Evolutionary conservation across 2,797 vertebrate species (phyloP), one percentile per base, ranked within the genome.

Genomic region (Acrocephalus scirpaceus): DNA sequence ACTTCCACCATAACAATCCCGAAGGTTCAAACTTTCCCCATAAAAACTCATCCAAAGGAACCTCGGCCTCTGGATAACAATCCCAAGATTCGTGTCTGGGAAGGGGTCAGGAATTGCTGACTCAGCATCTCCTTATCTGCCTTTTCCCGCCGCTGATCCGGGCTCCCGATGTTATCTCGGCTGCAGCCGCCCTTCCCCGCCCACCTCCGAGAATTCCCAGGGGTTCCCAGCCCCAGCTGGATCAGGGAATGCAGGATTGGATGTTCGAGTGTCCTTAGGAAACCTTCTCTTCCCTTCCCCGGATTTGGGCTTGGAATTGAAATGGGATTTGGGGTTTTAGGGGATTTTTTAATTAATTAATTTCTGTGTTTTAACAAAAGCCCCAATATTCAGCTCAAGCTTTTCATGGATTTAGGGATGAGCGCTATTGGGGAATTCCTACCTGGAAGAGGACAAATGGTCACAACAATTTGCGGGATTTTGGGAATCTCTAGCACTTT

Each of bases 101-200:
- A 47, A 50, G 62, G 73, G 44, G 40, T 13, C 42, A 10, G 83
- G 45, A 92, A 30, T 16, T 78, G 94, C 96, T 88, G 92, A 19
- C 82, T 95, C 96, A 95, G 96, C 93, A 18, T 11, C n/a, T 80
- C 61, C 21, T 90, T 88, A 90, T 91, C 94, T 72, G 50, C 0
- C 48, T 86, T 94, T 72, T 86, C 95, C 22, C 5, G 10, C 3
- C 4, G 67, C 73, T 66, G 3, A 88, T 94, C 94, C 77, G 88
- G 90, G 92, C 74, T 92, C 64, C 27, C 3, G 88, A 90, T 92
- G 51, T 66, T 95, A 95, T 97, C 96, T 76, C 40, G 3, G 9
- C 45, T 56, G 53, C 48, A 7, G 40, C 5, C 79, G 71, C 87
- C 74, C 86, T 44, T 44, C 84, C 47, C 77, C 38, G 36, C 72